These are phyloP conservation scores for Formica aserva DNA, from an alignment of 2,888 invertebrate species.

Conservation along the genomic window DNA sequence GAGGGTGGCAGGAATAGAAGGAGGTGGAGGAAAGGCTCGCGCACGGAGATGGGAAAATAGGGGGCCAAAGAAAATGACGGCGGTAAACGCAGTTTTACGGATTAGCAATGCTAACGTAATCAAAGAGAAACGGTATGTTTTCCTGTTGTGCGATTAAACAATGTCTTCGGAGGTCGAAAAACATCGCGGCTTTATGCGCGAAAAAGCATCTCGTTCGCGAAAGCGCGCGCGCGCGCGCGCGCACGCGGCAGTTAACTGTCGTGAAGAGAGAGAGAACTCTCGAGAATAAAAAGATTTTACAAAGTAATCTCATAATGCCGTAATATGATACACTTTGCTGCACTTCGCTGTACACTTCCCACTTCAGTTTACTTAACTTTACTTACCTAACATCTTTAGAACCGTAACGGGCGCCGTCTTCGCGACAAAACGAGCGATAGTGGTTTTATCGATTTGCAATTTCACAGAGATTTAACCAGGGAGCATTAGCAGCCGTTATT, in stretches of 20 bases:
- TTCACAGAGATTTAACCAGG: neutral
- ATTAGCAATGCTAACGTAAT: conserved; percentile 56
- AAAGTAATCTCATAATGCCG: conserved; percentile 43
- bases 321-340: conserved; percentile 19
- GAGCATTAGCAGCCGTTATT: neutral
- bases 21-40: neutral
- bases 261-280: neutral
- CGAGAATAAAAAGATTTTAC: conserved; percentile 18
- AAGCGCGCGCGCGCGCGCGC: neutral
- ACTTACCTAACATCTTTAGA: conserved; percentile 6
- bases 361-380: conserved; percentile 26
- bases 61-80: neutral
- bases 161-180: conserved; percentile 34
- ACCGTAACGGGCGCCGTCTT: conserved; percentile 7
- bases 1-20: neutral
- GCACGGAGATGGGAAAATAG: neutral
- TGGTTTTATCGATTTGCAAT: neutral
- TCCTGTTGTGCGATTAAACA: conserved; percentile 42
- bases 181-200: conserved; percentile 26
- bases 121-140: conserved; percentile 42
- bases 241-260: conserved; percentile 35
- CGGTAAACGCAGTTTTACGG: conserved; percentile 46
- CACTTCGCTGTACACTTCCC: conserved; percentile 24
- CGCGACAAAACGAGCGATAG: neutral
- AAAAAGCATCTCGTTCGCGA: conserved; percentile 22